A percentile compares a stretch with the other conserved stretches of the same genome.
phyloP scores from a whole-genome alignment of 2,797 vertebrate species.

The Anas georgica region DNA sequence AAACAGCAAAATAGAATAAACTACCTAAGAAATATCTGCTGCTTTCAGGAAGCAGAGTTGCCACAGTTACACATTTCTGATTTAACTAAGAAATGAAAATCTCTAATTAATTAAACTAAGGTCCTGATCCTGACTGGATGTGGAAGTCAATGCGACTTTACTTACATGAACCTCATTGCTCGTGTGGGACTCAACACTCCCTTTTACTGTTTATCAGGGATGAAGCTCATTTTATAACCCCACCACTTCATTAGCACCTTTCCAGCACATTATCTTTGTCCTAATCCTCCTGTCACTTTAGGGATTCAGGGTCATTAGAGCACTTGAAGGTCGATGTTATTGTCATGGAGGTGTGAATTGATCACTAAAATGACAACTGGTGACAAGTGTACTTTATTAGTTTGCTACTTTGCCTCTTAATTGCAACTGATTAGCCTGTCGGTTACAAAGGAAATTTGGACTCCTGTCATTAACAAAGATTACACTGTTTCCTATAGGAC shows the following conservation, averaged over 20 bases:
- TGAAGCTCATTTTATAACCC: constrained; percentile 40
- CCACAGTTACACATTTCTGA: not conserved
- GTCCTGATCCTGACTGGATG: constrained; percentile 1
- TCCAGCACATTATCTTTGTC: constrained; percentile 69
- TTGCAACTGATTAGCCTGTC: constrained; percentile 79
- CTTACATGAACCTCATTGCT: not conserved
- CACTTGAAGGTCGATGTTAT: constrained; percentile 83
- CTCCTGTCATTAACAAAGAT: constrained; percentile 29
- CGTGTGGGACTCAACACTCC: not conserved
- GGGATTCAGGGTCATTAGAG: constrained; percentile 88
- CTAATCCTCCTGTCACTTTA: constrained; percentile 78
- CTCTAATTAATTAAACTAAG: constrained; percentile 39
- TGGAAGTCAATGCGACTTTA: not conserved
- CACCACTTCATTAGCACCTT: constrained; percentile 77
- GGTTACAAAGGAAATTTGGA: constrained; percentile 52
- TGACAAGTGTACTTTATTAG: constrained; percentile 87
- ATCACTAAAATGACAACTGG: constrained; percentile 89
- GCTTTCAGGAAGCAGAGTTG: not conserved
- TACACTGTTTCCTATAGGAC: not conserved
- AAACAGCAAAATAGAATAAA: not conserved
- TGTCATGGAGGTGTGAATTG: constrained; percentile 87
- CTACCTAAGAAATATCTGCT: not conserved
- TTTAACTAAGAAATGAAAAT: not conserved
- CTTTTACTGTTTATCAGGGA: constrained; percentile 7
- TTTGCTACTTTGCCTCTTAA: constrained; percentile 89